Conservation (phyloP, 2,888 invertebrate species). For the Geophilus truncorum region DNA sequence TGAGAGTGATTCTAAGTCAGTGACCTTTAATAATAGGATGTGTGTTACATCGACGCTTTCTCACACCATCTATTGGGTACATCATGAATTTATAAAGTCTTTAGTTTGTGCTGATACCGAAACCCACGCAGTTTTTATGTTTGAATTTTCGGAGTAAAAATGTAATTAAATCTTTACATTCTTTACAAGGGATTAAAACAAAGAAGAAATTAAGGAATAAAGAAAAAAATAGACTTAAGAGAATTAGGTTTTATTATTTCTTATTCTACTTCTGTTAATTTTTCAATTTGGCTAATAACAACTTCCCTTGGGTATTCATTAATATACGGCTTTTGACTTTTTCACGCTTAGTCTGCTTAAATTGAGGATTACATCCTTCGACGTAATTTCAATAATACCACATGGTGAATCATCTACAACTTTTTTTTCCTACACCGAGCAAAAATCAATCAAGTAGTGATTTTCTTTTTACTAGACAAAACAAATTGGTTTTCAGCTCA, state of each 20-base stretch:
- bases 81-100: neutral
- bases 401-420: neutral
- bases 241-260: neutral
- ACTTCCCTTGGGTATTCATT: neutral
- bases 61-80: neutral
- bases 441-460: neutral
- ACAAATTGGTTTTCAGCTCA: neutral
- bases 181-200: too few relatives aligned
- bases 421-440: neutral
- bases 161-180: too few relatives aligned
- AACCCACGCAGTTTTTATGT: neutral
- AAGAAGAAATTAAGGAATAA: too few relatives aligned
- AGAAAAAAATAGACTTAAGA: too few relatives aligned
- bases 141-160: neutral
- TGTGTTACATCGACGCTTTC: neutral
- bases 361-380: neutral
- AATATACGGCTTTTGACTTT: neutral
- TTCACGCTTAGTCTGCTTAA: neutral
- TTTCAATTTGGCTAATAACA: neutral
- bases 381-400: conserved; percentile 1
- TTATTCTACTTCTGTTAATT: neutral
- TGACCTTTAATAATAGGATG: neutral
- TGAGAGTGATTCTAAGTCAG: neutral
- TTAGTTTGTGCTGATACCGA: neutral
- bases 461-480: neutral